These are phyloP conservation scores for Orcinus orca DNA, from an alignment of 2,113 vertebrate species.

Conservation along the genomic window DNA sequence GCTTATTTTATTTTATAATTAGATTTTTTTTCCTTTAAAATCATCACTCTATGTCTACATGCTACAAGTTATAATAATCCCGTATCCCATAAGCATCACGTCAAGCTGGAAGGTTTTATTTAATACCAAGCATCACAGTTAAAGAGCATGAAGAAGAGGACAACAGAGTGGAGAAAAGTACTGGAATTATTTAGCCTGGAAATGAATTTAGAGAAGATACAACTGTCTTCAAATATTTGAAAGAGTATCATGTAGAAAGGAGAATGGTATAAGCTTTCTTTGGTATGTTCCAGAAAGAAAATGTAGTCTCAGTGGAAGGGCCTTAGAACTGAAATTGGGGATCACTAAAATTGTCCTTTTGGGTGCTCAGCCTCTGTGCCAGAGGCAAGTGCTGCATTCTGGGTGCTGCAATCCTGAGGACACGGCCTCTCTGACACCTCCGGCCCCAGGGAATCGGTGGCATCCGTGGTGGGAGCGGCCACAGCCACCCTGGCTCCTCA, in stretches of 20 bases:
- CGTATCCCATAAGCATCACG: not conserved
- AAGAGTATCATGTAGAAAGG: not conserved
- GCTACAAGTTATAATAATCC: not conserved
- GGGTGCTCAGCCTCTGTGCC: no score
- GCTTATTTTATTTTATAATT: not conserved
- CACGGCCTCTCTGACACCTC: no score
- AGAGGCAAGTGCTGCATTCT: no score
- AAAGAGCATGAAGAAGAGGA: not conserved
- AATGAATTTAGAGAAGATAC: not conserved
- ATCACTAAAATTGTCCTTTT: not conserved
- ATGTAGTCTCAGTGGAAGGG: not conserved
- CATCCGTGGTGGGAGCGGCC: no score
- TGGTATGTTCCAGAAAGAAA: not conserved
- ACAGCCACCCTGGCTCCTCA: no score
- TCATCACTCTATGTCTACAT: not conserved
- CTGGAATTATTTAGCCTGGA: not conserved
- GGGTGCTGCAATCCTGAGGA: no score
- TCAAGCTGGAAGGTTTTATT: not conserved
- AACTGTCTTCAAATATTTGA: not conserved
- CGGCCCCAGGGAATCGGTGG: no score
- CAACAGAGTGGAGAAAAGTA: fast-evolving
- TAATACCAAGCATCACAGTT: not conserved
- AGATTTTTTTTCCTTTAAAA: not conserved
- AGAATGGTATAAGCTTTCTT: not conserved
- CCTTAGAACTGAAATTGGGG: not conserved